Evolutionary conservation across 2,888 invertebrate genomes (phyloP), one percentile per base, ranked within the genome.

Genomic region (Ectropis crepuscularia): DNA sequence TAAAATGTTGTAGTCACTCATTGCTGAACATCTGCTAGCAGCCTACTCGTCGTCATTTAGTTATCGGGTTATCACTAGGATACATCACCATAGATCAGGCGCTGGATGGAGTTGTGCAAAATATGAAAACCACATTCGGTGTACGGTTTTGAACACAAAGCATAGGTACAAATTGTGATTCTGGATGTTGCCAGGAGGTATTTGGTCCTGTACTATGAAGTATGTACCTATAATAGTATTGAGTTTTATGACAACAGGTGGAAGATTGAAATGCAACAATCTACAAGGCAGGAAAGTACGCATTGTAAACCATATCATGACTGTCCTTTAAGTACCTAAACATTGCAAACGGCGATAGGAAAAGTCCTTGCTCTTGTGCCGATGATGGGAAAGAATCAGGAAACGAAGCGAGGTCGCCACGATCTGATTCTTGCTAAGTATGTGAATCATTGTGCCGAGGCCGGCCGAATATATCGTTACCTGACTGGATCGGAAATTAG

Each of bases 371-470:
- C 55, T 60, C 51, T 55, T 50, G 42, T 50, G 59, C 6, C 43
- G 45, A 12, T 8, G 43, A 60, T 48, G 41, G 55, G 50, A 58
- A 57, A 46, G 12, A 54, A 46, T 39, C 53, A 63, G 63, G 63
- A 63, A 63, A 37, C 7, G 39, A 11, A 6, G 50, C 55, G 61
- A 63, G 57, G 64, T 55, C 55, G n/a, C 39, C 45, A 11, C 42
- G 28, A 41, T 48, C 39, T 43, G 42, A 57, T 53, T 58, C 54
- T 54, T 8, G 45, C 36, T 16, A 43, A 42, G 28, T 53, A 28
- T 46, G 53, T 63, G 63, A 63, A 54, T 63, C 58, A 63, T 11
- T n/a, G 11, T 10, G 38, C 12, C 58, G 50, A 63, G 63, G 63
- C 45, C 39, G 45, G 48, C 49, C 53, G 11, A 49, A 58, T 58